Evolutionary conservation across 2,113 vertebrate species (phyloP).

Genomic region (Cathartes aura): DNA sequence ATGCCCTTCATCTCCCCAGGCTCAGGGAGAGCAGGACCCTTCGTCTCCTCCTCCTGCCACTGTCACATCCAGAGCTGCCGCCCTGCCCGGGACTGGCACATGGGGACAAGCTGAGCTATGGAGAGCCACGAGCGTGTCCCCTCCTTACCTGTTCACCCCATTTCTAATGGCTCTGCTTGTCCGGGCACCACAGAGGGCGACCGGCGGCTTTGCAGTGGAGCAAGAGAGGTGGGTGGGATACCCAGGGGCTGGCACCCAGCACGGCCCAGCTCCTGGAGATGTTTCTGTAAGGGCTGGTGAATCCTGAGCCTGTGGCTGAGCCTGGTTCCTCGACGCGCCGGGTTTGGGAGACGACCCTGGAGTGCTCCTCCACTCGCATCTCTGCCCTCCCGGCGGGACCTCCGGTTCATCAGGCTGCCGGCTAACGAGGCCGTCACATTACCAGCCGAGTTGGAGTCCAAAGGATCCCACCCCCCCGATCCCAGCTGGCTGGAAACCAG

Average conservation of each 20-base stretch:
- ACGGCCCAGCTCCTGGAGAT: background rate
- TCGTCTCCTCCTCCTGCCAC: background rate
- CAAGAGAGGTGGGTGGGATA: background rate
- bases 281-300: background rate
- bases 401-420: background rate
- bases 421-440: background rate
- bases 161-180: background rate
- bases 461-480: background rate
- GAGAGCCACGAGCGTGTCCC: background rate
- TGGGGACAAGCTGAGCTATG: background rate
- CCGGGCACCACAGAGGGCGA: accelerated
- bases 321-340: accelerated
- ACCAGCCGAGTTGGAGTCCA: background rate
- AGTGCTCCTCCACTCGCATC: accelerated
- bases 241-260: background rate
- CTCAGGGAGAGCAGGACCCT: background rate
- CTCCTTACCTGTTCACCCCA: background rate
- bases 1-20: background rate
- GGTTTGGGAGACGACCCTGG: background rate
- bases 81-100: background rate
- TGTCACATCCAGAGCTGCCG: background rate
- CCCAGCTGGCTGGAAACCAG: background rate
- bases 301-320: background rate
- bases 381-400: background rate
- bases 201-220: background rate